These are phyloP conservation scores for Trididemnum clinides DNA, from an alignment of 23 tunicate genomes.

Conservation along the genomic window DNA sequence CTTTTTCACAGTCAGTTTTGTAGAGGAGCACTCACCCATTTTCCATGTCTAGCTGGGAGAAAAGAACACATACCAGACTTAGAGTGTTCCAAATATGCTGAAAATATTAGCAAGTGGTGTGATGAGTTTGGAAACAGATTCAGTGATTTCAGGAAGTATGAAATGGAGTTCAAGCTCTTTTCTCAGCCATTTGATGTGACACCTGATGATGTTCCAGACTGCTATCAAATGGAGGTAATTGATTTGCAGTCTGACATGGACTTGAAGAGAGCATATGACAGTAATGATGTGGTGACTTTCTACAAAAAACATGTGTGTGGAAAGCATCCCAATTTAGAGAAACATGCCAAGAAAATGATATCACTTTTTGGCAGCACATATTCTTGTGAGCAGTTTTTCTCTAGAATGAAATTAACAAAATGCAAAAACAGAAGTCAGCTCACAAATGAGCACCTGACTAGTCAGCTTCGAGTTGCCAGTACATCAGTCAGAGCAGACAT, in stretches of 20 bases:
- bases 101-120: not conserved
- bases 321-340: not conserved
- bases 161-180: not conserved
- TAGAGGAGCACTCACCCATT: not conserved
- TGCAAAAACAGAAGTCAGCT: not conserved
- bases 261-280: not conserved
- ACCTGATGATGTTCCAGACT: not conserved
- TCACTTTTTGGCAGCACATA: not conserved
- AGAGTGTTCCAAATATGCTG: not conserved
- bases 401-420: not conserved
- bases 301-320: not conserved
- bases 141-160: not conserved
- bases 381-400: not conserved
- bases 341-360: not conserved
- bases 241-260: not conserved
- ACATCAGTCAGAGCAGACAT: not conserved
- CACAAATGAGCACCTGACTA: not conserved
- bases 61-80: not conserved
- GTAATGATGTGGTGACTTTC: not conserved
- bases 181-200: not conserved
- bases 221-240: not conserved
- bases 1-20: slow-evolving; percentile 6
- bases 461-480: not conserved
- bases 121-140: not conserved
- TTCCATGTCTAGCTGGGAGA: not conserved